These are phyloP conservation scores for Microcebus griseorufus DNA, from an alignment of 2,113 vertebrate genomes.

Conservation along the genomic window DNA sequence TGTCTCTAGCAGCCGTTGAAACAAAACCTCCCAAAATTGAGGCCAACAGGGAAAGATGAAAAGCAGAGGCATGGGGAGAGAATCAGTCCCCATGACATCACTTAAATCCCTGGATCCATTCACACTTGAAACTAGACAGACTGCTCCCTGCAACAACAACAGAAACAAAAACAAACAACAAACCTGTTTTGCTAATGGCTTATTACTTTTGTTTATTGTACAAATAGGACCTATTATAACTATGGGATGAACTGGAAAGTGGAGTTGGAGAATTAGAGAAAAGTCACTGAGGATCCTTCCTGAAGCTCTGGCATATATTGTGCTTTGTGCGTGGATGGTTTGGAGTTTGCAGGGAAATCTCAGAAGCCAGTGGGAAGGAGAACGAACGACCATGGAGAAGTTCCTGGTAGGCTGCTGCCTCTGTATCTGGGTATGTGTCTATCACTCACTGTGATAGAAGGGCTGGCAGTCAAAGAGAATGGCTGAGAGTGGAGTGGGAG, in stretches of 20 bases:
- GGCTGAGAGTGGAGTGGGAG: rapidly evolving
- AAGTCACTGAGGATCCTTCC: not conserved
- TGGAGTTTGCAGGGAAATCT: not conserved
- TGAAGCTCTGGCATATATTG: not conserved
- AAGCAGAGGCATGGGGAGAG: not conserved
- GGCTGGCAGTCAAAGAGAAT: no score
- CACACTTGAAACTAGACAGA: not conserved
- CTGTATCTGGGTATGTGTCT: not conserved
- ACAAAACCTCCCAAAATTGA: not conserved
- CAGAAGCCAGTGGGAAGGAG: not conserved
- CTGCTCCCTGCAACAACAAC: not conserved
- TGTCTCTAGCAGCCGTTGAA: not conserved
- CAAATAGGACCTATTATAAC: not conserved
- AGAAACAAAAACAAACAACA: not conserved
- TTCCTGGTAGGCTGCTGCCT: not conserved
- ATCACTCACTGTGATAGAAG: not conserved
- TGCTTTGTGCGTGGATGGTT: rapidly evolving
- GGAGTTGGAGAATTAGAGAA: not conserved
- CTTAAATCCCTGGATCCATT: not conserved
- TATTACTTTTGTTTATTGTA: no score
- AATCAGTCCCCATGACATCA: not conserved
- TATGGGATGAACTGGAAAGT: not conserved
- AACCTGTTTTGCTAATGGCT: no score
- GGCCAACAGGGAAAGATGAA: not conserved
- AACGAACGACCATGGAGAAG: not conserved